Conservation (phyloP, 2,113 vertebrate species). For the Ameiurus melas region DNA sequence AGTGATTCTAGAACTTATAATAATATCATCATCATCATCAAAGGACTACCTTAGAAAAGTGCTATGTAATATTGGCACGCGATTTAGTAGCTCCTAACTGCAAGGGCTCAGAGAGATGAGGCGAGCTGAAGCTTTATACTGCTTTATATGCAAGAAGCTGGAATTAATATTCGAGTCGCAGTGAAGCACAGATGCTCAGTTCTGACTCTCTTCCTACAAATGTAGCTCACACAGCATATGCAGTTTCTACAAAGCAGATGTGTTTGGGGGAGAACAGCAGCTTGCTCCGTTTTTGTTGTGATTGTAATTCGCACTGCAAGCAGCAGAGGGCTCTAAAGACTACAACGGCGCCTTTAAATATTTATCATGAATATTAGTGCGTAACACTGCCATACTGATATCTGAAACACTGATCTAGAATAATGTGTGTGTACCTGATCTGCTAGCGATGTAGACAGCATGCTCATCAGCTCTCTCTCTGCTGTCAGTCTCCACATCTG, state of each 20-base stretch:
- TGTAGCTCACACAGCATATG: neutral
- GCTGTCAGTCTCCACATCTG: slow-evolving; percentile 99
- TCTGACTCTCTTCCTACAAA: neutral
- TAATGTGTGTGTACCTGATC: slow-evolving; percentile 82
- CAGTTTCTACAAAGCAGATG: neutral
- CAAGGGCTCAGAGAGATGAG: neutral
- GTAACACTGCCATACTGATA: neutral
- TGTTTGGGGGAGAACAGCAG: neutral
- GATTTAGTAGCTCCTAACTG: neutral
- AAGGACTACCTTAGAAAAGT: neutral
- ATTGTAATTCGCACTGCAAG: neutral
- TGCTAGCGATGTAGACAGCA: slow-evolving; percentile 95
- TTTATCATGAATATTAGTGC: neutral
- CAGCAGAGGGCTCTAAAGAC: neutral
- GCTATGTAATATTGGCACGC: neutral
- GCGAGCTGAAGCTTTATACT: neutral
- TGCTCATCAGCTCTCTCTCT: slow-evolving; percentile 95
- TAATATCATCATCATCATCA: neutral
- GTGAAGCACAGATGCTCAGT: neutral
- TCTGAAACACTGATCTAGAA: neutral
- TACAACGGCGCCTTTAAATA: no score
- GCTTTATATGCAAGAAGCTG: neutral
- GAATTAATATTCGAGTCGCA: neutral
- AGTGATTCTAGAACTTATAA: neutral
- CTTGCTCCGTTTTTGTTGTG: neutral